Percentiles rank a stretch among this genome's conserved stretches.
These are phyloP conservation scores for Acromyrmex charruanus DNA, from an alignment of 1,140 invertebrate species.

Conservation along the genomic window DNA sequence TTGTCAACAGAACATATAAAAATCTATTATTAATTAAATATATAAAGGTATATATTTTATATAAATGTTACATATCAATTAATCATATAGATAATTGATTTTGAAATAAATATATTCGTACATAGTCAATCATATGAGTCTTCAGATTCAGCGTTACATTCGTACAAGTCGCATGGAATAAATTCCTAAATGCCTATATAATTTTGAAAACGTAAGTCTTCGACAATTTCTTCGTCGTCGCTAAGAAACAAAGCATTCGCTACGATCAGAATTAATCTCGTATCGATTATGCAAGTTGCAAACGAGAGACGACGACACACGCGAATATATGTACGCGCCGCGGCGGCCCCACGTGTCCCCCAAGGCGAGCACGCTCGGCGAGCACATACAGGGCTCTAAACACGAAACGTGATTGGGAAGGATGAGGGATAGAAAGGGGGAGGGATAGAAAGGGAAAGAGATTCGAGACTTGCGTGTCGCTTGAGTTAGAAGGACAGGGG, in stretches of 20 bases:
- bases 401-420: slow-evolving; percentile 16
- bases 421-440: neutral
- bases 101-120: neutral
- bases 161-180: neutral
- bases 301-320: slow-evolving; percentile 50
- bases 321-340: slow-evolving; percentile 47
- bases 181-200: neutral
- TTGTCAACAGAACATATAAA: slow-evolving; percentile 3
- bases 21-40: slow-evolving; percentile 16
- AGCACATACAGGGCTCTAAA: slow-evolving; percentile 41
- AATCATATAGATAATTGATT: neutral
- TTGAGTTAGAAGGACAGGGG: slow-evolving; percentile 14
- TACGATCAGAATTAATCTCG: slow-evolving; percentile 52
- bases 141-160: neutral
- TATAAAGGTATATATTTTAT: neutral
- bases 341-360: slow-evolving; percentile 52
- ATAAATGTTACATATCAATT: neutral
- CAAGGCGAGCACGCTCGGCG: slow-evolving; percentile 46
- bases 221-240: neutral
- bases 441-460: slow-evolving; percentile 61
- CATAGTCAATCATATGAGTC: neutral
- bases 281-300: slow-evolving; percentile 63
- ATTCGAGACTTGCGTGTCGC: slow-evolving; percentile 65
- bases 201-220: neutral
- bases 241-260: slow-evolving; percentile 41